These are phyloP conservation scores for Rousettus leschenaultii DNA, from an alignment of 2,113 vertebrate species.

Conservation along the genomic window DNA sequence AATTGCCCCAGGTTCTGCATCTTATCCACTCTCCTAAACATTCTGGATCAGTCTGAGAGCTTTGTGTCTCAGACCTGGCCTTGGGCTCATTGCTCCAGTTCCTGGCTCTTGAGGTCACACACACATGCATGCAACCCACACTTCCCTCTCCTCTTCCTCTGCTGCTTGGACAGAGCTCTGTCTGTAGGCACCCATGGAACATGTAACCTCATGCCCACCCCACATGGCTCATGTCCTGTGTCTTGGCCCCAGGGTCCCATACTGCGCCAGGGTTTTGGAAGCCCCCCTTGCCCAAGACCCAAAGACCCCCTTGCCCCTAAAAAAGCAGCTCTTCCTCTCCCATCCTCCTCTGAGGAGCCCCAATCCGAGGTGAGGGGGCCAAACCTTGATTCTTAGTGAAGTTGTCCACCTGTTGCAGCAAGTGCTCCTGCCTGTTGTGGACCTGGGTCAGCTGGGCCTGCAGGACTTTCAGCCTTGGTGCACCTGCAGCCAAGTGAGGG, in stretches of 20 bases:
- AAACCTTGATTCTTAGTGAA: constrained; percentile 59
- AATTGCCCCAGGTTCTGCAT: neutral
- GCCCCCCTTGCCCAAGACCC: neutral
- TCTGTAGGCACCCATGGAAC: neutral
- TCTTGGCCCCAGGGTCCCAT: neutral
- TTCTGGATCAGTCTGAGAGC: neutral
- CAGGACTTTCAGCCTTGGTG: neutral
- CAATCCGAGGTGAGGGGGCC: neutral
- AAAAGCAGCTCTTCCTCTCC: neutral
- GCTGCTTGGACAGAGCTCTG: neutral
- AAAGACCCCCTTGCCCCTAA: neutral
- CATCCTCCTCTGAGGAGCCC: neutral
- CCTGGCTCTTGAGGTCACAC: neutral
- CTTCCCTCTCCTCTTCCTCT: constrained; percentile 49
- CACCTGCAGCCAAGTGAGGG: fast-evolving
- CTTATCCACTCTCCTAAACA: neutral
- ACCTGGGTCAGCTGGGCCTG: constrained; percentile 4
- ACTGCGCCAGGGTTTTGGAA: neutral
- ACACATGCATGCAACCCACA: neutral
- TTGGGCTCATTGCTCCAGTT: neutral
- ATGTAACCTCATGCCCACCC: neutral
- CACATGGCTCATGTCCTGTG: neutral
- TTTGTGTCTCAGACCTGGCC: neutral
- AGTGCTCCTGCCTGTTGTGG: neutral
- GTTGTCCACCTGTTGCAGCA: constrained; percentile 29